Base-by-base conservation (phyloP, 2,888 invertebrate species). In the Synanthedon formicaeformis region DNA sequence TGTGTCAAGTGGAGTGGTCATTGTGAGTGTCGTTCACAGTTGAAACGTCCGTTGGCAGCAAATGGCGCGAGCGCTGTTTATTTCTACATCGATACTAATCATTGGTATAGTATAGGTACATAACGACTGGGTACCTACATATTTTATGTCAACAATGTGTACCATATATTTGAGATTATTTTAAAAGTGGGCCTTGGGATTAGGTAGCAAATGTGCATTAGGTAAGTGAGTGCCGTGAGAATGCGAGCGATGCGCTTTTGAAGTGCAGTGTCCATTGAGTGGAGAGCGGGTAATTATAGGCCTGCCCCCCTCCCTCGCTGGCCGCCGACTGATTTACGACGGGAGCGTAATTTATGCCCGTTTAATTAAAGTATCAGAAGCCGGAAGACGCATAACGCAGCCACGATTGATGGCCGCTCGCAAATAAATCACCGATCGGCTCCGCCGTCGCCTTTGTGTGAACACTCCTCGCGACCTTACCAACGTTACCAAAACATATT, bases 341-440 rank as follows among this genome's bases (percentile, higher is more conserved):
- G 57, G 57, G 54, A 53, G 53, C 56, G 68, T 82, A 75, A 82
- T 82, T 81, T 81, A 81, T 80, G 77, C 69, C 58, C 69, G 80
- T 81, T 81, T 83, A 82, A 82, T 84, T 84, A 81, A 82, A 84
- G 83, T 77, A 74, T 70, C 71, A 71, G 69, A 69, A 78, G 79
- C 74, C 80, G 81, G 82, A 82, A 82, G 78, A 71, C 51, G 23
- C 27, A 12, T 34, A 50, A 27, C 50, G 50, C 34, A 34, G n/a
- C 34, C 10, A 34, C 23, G 50, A 27, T 40, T 40, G 50, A 27
- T 14, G 14, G 27, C 34, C 40, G 50, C 5, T n/a, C 49, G n/a
- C 45, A 45, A 45, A 45, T 45, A 45, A 45, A 49, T 49, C 49
- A 49, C 18, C 23, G 48, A 48, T 48, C 48, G 18, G 1, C 16